Base-by-base conservation (phyloP, 2,888 invertebrate species). In the Vandiemenella viatica region DNA sequence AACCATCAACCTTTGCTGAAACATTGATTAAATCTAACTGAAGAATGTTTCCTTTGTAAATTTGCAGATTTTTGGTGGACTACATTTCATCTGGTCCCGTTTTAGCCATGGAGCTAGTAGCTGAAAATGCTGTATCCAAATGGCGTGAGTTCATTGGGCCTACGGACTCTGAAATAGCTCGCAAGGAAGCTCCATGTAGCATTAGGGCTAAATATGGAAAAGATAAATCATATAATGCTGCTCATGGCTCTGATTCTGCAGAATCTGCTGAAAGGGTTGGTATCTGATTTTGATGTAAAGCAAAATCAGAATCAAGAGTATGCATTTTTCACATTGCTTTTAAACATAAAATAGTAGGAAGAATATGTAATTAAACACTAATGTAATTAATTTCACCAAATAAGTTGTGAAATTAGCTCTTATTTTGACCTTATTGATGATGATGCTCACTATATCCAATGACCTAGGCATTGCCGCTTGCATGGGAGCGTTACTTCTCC, bases 71-170 rank as follows among this genome's bases (percentile, higher is more conserved):
- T 55, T 63, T 81, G 37, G 59, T 83, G 45, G 76, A 78, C 50
- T 71, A 76, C 60, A 64, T 88, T 21, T 75, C 76, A 20, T 79
- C 79, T 40, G 82, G 82, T 15, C 73, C 80, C 13, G 71, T 84
- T 1, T 67, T 83, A 58, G 83, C 79, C 1, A 59, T 88, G 59
- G 83, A 87, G 64, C 60, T 90, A 46, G 75, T 87, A 43, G 84
- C 83, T 1, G 77, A 78, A 57, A 72, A 82, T 63, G 80, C 79
- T 6, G 69, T 85, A 5, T 60, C 67, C 16, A 67, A 66, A 43
- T 79, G 79, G 72, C 59, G 67, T 15, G 70, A 76, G 55, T 59
- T 76, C 22, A 63, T 83, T 49, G 85, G 85, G 8, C 72, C 79
- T 16, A 62, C 61, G 23, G 79, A 83, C 64, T 76, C 80, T 3